A percentile compares a stretch with the other conserved stretches of the same genome.
phyloP scores from a whole-genome alignment of 2,888 invertebrate species.

The Polydesmus complanatus region DNA sequence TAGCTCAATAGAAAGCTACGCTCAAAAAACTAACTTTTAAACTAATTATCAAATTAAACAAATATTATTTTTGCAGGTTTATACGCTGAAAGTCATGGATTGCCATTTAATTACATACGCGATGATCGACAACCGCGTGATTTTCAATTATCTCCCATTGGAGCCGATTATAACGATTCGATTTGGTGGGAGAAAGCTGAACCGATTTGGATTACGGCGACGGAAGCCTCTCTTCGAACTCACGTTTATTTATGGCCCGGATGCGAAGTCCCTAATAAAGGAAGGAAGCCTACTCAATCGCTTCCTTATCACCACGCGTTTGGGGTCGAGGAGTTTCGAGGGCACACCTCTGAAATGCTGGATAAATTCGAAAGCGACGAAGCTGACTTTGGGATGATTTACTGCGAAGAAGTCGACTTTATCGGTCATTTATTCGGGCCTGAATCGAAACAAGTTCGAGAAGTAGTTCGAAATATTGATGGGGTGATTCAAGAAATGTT shows the following conservation, averaged over 20 bases:
- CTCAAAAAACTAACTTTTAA: no score
- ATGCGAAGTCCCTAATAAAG: background rate
- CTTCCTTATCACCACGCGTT: background rate
- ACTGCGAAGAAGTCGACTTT: background rate
- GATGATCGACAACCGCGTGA: background rate
- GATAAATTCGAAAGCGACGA: conserved; percentile 2
- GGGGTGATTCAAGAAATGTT: background rate
- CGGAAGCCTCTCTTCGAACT: background rate
- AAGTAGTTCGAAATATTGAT: background rate
- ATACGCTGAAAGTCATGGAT: background rate
- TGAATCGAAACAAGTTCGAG: background rate
- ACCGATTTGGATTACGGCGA: background rate
- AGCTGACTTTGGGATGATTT: conserved; percentile 1
- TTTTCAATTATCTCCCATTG: background rate
- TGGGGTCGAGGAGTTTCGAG: background rate
- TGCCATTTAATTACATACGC: background rate
- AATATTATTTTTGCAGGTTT: background rate
- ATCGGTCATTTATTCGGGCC: background rate
- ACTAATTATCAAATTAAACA: no score
- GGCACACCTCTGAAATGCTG: background rate
- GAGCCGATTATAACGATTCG: background rate
- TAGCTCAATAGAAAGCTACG: background rate
- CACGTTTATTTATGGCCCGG: background rate
- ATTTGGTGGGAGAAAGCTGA: background rate
- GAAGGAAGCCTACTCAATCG: background rate